Evolutionary conservation across 2,113 vertebrate species (phyloP), one percentile per base, ranked within the genome.

Genomic region (Lampris incognitus): DNA sequence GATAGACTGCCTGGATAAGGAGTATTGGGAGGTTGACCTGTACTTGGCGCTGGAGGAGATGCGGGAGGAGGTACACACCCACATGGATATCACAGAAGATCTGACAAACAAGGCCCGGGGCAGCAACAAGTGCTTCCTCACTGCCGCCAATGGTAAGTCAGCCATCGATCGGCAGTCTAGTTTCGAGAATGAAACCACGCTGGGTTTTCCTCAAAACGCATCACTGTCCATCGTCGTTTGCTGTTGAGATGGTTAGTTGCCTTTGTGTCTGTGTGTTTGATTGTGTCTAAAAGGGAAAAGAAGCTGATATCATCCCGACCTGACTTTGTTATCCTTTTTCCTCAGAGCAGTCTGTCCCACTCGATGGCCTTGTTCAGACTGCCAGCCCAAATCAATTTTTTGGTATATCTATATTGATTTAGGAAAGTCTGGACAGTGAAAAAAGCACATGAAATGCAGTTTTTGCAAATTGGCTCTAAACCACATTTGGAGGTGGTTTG

Each of bases 81-180:
- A 99, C 76, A 99, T 99, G 97, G 97, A 97, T 74, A 95, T 98
- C 72, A 98, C 96, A 0, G 98, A 99, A 78, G 98, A 98, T 67
- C 94, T 99, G 61, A 99, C 98, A 70, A 98, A 96, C 87, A 99
- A 99, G 92, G 96, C 97, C 62, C 94, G 97, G 4, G 97, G 97
- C 86, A 96, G 84, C 93, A 99, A 97, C 93, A 97, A 96, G 78
- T 97, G 96, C 87, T 99, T 96, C 87, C 95, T 99, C 76, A 95
- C 95, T 3, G 96, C 95, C 72, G 97, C 95, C 81, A 99, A 96
- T 24, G 98, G 98, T 99, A 91, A 83, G 62, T 63, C 1, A 68
- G 39, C 42, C 24, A 13, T 1, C 24, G 11, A 8, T 68, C 66
- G 1, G 48, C 71, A 72, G n/a, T 72, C 37, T 5, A 44, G 51